Evolutionary conservation across 2,797 vertebrate species (phyloP).

Genomic region (Chelonia mydas): DNA sequence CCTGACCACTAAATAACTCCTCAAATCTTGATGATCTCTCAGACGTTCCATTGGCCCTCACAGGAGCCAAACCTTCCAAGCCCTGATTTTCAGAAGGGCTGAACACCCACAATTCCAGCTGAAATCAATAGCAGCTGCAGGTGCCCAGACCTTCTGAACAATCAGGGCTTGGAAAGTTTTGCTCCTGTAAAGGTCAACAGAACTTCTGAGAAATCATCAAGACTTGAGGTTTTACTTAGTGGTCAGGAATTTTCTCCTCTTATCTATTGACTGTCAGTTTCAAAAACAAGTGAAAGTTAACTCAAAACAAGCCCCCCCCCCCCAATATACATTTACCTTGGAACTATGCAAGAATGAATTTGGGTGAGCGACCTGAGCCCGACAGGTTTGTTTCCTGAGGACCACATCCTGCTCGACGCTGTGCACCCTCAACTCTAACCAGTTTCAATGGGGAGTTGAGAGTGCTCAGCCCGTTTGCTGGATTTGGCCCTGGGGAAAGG

Average conservation of each 20-base stretch:
- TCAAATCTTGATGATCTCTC: not conserved
- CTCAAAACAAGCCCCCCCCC: not conserved
- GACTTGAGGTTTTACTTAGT: too few species aligned
- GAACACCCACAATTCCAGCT: not conserved
- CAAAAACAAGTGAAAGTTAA: not conserved
- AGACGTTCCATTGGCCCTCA: not conserved
- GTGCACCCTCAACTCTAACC: not conserved
- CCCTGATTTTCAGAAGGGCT: not conserved
- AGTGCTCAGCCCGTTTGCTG: not conserved
- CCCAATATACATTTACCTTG: not conserved
- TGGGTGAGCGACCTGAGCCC: not conserved
- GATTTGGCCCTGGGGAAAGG: not conserved
- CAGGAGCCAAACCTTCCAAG: not conserved
- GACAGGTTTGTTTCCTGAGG: not conserved
- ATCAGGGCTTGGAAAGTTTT: too few species aligned
- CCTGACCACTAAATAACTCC: not conserved
- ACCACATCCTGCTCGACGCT: not conserved
- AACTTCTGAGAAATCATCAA: too few species aligned
- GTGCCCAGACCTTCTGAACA: not conserved
- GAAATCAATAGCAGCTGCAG: not conserved
- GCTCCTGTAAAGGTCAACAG: too few species aligned
- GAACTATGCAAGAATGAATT: not conserved
- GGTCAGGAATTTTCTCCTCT: too few species aligned
- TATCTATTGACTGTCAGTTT: too few species aligned
- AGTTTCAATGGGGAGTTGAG: not conserved